Percentiles rank a stretch among this genome's conserved stretches.
Evolutionary conservation across 2,797 vertebrate genomes (phyloP).

Genomic region (Eidolon dupreanum): DNA sequence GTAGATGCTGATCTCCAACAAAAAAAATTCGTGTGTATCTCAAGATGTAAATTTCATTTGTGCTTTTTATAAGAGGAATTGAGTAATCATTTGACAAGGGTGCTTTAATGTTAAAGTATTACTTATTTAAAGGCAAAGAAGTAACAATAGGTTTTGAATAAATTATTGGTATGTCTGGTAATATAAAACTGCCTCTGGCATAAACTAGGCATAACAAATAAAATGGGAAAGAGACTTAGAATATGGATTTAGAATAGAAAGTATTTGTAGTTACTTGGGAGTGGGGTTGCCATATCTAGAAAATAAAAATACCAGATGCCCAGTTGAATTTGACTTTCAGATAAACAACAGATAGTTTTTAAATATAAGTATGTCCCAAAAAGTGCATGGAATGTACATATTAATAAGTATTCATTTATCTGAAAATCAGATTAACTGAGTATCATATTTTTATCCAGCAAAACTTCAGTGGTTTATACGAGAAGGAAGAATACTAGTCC

Average conservation of each 20-base stretch:
- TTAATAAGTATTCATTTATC: not conserved
- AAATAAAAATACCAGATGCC: not conserved
- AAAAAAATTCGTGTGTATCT: not conserved
- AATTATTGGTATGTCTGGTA: not conserved
- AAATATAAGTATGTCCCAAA: not conserved
- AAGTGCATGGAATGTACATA: not conserved
- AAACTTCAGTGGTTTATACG: slow-evolving; percentile 21
- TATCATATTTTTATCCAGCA: not conserved
- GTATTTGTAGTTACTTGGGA: not conserved
- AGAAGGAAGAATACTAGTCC: not conserved
- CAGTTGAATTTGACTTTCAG: slow-evolving; percentile 25
- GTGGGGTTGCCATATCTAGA: not conserved
- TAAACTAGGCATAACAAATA: not conserved
- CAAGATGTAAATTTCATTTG: slow-evolving; percentile 10
- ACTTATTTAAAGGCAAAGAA: too few species aligned
- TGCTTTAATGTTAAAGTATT: slow-evolving; percentile 21
- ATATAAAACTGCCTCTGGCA: not conserved
- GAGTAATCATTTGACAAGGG: not conserved
- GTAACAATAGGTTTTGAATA: not conserved
- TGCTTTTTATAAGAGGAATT: slow-evolving; percentile 44
- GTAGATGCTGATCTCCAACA: slow-evolving; percentile 30
- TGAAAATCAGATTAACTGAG: slow-evolving; percentile 4
- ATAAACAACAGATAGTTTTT: not conserved
- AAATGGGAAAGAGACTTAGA: slow-evolving; percentile 16
- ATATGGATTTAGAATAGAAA: not conserved